These are phyloP conservation scores for Vanessa tameamea DNA, from an alignment of 1,140 invertebrate genomes.

Conservation along the genomic window DNA sequence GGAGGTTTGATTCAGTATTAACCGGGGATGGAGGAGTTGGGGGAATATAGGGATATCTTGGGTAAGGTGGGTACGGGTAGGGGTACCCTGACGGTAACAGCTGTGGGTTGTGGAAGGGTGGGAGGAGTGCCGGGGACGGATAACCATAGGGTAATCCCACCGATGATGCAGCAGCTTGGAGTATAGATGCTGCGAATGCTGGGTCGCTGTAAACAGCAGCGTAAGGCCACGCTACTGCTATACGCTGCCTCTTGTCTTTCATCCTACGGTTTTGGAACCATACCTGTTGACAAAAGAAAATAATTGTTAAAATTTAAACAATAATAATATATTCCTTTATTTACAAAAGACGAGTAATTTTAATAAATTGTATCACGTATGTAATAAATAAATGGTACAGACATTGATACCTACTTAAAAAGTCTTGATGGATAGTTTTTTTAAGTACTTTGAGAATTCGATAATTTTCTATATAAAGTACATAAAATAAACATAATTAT, in stretches of 20 bases:
- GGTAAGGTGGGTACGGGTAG: slow-evolving; percentile 64
- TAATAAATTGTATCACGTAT: too few relatives aligned
- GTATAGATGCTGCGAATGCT: slow-evolving; percentile 92
- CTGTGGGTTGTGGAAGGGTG: slow-evolving; percentile 76
- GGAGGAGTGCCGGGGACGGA: slow-evolving; percentile 78
- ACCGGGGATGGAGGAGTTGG: slow-evolving; percentile 64
- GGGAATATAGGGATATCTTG: slow-evolving; percentile 68
- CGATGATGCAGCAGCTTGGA: slow-evolving; percentile 91
- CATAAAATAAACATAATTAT: too few relatives aligned
- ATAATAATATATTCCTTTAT: background rate
- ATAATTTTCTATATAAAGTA: too few relatives aligned
- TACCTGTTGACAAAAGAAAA: slow-evolving; percentile 84
- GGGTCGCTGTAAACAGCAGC: slow-evolving; percentile 95
- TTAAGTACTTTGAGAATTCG: too few relatives aligned
- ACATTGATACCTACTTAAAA: too few relatives aligned
- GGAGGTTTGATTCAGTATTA: slow-evolving; percentile 58
- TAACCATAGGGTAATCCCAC: slow-evolving; percentile 82
- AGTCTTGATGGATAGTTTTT: too few relatives aligned
- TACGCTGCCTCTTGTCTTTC: slow-evolving; percentile 98
- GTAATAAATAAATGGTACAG: too few relatives aligned
- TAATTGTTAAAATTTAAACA: background rate
- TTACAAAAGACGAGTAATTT: too few relatives aligned
- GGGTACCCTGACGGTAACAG: slow-evolving; percentile 78
- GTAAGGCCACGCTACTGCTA: slow-evolving; percentile 97
- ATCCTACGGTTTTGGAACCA: slow-evolving; percentile 99